Conservation (phyloP, 2,113 vertebrate genomes). For the Ptilorrhoa leucosticta region DNA sequence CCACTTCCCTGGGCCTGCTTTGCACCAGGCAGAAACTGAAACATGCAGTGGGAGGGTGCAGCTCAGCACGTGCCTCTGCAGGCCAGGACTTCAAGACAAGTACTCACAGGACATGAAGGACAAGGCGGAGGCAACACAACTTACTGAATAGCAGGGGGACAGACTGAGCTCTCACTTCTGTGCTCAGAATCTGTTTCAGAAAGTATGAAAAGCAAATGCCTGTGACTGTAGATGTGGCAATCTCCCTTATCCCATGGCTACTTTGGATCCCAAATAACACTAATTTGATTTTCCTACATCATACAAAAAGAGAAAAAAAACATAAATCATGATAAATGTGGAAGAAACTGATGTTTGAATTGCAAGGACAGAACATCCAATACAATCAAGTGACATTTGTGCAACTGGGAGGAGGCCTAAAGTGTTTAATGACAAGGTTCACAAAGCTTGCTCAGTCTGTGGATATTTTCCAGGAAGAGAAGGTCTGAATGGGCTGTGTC, state of each 20-base stretch:
- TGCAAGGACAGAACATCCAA: not conserved
- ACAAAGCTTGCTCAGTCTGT: not conserved
- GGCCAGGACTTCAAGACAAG: not conserved
- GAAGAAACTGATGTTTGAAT: not conserved
- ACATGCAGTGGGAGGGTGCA: not conserved
- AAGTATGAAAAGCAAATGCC: not conserved
- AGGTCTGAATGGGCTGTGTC: not conserved
- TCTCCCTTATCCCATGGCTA: not conserved
- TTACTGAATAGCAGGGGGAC: not conserved
- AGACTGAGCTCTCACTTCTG: not conserved
- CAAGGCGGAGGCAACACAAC: not conserved
- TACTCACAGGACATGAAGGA: not conserved
- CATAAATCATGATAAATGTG: not conserved
- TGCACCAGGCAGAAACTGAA: not conserved
- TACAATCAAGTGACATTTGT: not conserved
- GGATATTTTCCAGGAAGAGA: slow-evolving; percentile 1
- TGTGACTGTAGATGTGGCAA: not conserved
- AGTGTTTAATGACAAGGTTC: not conserved
- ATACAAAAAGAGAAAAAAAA: not conserved
- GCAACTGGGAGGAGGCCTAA: not conserved
- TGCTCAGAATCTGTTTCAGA: not conserved
- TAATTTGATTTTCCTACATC: not conserved
- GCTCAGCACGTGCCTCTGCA: not conserved
- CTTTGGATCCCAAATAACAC: not conserved
- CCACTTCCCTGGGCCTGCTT: not conserved